These are phyloP conservation scores for Crematogaster levior DNA, from an alignment of 2,888 invertebrate genomes.

Conservation along the genomic window DNA sequence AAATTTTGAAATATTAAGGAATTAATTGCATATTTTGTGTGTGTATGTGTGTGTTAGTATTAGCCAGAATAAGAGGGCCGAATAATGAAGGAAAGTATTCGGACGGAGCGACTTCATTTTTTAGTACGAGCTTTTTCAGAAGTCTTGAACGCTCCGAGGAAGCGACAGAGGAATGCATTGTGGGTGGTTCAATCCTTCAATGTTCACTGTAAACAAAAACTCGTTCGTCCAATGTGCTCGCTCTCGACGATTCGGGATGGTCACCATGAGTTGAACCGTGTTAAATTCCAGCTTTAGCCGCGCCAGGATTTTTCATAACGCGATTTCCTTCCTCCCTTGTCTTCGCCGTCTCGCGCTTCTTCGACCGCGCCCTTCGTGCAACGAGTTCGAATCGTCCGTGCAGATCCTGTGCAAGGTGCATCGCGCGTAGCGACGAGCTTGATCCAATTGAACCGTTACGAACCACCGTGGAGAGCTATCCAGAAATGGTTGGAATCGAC, in stretches of 20 bases:
- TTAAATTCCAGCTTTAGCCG: constrained; percentile 47
- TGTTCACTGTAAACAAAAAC: constrained; percentile 42
- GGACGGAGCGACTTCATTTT: not conserved
- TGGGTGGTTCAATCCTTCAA: constrained; percentile 17
- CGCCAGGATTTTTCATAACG: constrained; percentile 50
- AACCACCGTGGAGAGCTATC: constrained; percentile 52
- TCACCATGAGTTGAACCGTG: constrained; percentile 42
- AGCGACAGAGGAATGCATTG: constrained; percentile 23
- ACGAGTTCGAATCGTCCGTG: constrained; percentile 44
- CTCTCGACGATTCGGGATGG: constrained; percentile 38
- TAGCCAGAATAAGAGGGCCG: not conserved
- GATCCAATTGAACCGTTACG: constrained; percentile 54
- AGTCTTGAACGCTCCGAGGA: not conserved
- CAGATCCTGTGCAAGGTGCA: constrained; percentile 50
- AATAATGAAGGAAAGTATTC: not conserved
- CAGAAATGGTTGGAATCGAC: constrained; percentile 53
- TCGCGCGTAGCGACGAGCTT: constrained; percentile 51
- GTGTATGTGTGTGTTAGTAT: not conserved
- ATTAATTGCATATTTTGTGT: constrained; percentile 19
- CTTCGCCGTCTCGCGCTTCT: constrained; percentile 24
- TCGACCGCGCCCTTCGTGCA: constrained; percentile 50
- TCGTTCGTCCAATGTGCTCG: constrained; percentile 32
- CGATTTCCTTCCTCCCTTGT: constrained; percentile 27
- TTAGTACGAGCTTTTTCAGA: not conserved
- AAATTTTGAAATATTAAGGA: not conserved